Evolutionary conservation across 92 coral and sea anemone species (phyloP).

Genomic region (Virgularia gustaviana): DNA sequence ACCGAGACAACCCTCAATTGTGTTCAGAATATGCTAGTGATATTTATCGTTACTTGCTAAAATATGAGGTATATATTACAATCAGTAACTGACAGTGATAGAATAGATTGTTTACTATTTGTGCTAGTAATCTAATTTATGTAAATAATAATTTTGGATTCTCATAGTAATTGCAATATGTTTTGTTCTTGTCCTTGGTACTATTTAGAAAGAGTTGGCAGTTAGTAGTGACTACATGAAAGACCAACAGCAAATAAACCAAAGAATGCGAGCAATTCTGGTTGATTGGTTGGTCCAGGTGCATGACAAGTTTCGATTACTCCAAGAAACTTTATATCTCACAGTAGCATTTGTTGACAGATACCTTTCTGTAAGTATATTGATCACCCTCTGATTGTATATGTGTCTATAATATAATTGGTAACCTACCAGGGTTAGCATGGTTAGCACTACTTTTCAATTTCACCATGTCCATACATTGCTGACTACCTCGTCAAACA

Average conservation of each 20-base stretch:
- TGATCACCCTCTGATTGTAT: no score
- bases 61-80: constrained; percentile 62
- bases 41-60: constrained; percentile 70
- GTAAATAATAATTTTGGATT: no score
- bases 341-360: constrained; percentile 83
- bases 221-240: constrained; percentile 59
- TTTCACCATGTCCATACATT: no score
- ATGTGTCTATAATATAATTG: no score
- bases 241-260: constrained; percentile 62
- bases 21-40: constrained; percentile 95
- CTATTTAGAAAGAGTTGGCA: constrained; percentile 8
- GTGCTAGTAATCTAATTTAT: no score
- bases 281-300: constrained; percentile 98
- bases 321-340: constrained; percentile 88
- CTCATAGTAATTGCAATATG: background rate
- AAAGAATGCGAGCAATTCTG: constrained; percentile 76
- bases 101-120: no score
- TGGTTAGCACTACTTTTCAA: no score
- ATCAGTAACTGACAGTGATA: no score
- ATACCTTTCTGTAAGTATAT: constrained; percentile 77
- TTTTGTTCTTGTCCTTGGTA: background rate
- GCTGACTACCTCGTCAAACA: no score
- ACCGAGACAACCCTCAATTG: constrained; percentile 78
- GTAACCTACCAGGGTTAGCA: no score
- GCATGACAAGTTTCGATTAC: constrained; percentile 75